phyloP scores from a whole-genome alignment of 2,888 invertebrate genomes.

The Nycteola revayana region DNA sequence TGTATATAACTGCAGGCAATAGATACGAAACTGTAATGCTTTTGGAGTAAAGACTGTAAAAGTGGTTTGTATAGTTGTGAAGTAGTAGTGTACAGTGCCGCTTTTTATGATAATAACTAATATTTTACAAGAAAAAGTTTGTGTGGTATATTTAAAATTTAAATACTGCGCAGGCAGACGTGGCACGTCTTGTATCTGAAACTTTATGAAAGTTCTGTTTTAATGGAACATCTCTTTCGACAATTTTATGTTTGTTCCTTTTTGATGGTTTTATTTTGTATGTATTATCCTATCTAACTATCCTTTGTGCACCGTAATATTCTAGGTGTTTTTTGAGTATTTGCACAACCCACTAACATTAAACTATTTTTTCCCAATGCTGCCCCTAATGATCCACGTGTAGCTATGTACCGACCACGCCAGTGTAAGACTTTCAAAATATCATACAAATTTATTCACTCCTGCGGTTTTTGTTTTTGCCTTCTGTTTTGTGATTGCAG shows the following conservation, averaged over 20 bases:
- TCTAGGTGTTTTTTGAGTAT: slow-evolving; percentile 21
- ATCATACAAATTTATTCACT: slow-evolving; percentile 27
- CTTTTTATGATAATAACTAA: slow-evolving; percentile 28
- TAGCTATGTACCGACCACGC: slow-evolving; percentile 83
- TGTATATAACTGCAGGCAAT: slow-evolving; percentile 41
- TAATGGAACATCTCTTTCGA: slow-evolving; percentile 77
- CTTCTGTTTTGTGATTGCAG: slow-evolving; percentile 31
- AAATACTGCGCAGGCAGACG: slow-evolving; percentile 10
- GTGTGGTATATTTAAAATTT: slow-evolving; percentile 15
- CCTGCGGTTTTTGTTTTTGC: slow-evolving; percentile 28
- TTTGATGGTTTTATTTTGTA: slow-evolving; percentile 22
- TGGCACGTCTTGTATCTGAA: slow-evolving; percentile 16
- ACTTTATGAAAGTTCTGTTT: slow-evolving; percentile 32
- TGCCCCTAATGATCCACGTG: slow-evolving; percentile 69
- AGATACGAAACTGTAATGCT: slow-evolving; percentile 26
- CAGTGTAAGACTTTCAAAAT: slow-evolving; percentile 82
- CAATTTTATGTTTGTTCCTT: slow-evolving; percentile 38
- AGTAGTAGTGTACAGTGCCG: slow-evolving; percentile 35
- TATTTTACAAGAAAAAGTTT: slow-evolving; percentile 15
- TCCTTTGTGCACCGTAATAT: slow-evolving; percentile 18
- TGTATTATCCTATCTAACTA: slow-evolving; percentile 27
- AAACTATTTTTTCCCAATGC: slow-evolving; percentile 64
- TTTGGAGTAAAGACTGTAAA: slow-evolving; percentile 26
- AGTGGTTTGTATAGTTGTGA: slow-evolving; percentile 31
- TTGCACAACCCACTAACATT: slow-evolving; percentile 57